Evolutionary conservation across 2,888 invertebrate genomes (phyloP), one percentile per base, ranked within the genome.

Genomic region (Lysandra bellargus): DNA sequence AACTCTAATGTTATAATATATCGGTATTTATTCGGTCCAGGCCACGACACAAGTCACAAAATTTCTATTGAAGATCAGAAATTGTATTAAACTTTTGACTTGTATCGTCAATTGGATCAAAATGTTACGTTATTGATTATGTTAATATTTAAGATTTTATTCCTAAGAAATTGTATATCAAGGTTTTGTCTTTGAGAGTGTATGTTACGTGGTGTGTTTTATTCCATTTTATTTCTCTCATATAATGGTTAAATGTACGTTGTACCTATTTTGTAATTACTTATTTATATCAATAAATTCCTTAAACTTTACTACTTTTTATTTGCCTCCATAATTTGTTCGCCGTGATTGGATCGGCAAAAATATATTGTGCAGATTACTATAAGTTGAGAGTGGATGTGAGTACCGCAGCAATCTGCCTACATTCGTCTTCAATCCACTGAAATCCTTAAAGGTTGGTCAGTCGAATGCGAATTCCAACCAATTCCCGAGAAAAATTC

Each of bases 161-260:
- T 81, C 37, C 40, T 78, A 73, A 73, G 77, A 53, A 79, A 78
- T 40, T 64, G 44, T 44, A 30, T 49, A 78, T 78, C 44, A 33
- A 49, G 49, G 69, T 78, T 64, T 78, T 78, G 23, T 64, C 49
- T 78, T 78, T 78, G 44, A 17, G 33, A 60, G 74, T 23, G 74
- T 79, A 74, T 60, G 53, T 79, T 80, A 79, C 85, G 85, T 87
- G 85, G 83, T 88, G 85, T 86, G 87, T 85, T 88, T 87, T 89
- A 91, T 92, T 92, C 90, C 91, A 90, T 86, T 87, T 84, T 89
- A 87, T 86, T 88, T 89, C 88, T 88, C 82, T 88, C 88, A 89
- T 89, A 88, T 89, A 86, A 86, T 90, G 87, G 88, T 79, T 64
- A 53, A 84, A 88, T 87, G 88, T 90, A 87, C 84, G 87, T 87